Evolutionary conservation across 53 echinoderm and acorn worm species (phyloP).

Genomic region (Astropecten irregularis): DNA sequence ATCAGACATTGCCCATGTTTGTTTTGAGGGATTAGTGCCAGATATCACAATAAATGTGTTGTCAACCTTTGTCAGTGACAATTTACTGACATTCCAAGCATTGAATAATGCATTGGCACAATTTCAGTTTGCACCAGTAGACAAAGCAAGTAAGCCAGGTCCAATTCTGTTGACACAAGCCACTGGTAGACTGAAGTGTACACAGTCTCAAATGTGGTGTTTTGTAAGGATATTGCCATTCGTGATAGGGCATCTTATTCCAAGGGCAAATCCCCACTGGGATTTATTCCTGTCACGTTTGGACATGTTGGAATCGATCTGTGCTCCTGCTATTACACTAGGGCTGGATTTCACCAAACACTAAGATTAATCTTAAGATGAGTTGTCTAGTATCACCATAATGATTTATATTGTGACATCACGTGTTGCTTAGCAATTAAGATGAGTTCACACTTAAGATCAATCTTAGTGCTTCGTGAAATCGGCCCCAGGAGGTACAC

Average conservation of each 20-base stretch:
- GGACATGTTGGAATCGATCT: conserved; percentile 49
- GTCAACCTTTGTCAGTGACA: not conserved
- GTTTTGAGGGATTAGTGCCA: not conserved
- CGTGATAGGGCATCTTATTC: not conserved
- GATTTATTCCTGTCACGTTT: not conserved
- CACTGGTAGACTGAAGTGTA: conserved; percentile 8
- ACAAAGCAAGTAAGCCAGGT: conserved; percentile 11
- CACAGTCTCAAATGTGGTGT: conserved; percentile 50
- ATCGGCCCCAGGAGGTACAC: no score
- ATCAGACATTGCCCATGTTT: conserved; percentile 47
- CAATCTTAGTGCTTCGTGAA: no score
- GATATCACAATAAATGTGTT: conserved; percentile 15
- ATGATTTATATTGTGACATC: no score
- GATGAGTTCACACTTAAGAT: no score
- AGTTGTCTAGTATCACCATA: no score
- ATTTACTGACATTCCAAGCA: conserved; percentile 7
- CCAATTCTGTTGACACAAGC: not conserved
- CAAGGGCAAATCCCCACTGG: conserved; percentile 19
- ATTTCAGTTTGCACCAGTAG: conserved; percentile 1
- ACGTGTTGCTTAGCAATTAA: no score
- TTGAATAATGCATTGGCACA: not conserved
- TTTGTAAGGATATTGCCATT: conserved; percentile 25
- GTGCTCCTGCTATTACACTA: conserved; percentile 38
- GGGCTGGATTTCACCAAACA: no score
- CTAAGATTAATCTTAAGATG: no score